Percentiles rank a stretch among this genome's conserved stretches.
phyloP scores from a whole-genome alignment of 2,113 vertebrate genomes.

The Erythrocebus patas region DNA sequence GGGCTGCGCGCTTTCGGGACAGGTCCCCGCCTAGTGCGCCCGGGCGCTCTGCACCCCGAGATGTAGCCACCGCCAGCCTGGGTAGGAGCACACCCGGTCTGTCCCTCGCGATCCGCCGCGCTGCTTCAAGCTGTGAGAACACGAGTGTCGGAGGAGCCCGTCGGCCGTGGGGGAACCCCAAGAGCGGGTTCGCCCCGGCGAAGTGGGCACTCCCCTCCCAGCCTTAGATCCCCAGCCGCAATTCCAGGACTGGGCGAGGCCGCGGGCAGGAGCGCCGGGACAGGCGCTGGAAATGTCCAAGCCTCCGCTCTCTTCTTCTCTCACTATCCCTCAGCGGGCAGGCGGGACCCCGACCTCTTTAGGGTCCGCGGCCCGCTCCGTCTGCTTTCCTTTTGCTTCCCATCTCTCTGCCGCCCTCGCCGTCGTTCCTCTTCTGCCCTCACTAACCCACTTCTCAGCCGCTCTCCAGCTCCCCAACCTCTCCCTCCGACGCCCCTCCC shows the following conservation, averaged over 20 bases:
- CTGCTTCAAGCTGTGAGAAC: background rate
- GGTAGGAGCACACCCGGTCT: background rate
- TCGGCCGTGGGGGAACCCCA: fast-evolving
- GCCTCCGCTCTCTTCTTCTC: background rate
- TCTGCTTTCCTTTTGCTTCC: background rate
- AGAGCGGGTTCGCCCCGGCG: background rate
- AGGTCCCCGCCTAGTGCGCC: constrained; percentile 32
- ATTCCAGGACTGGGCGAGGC: constrained; percentile 41
- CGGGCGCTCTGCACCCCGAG: background rate
- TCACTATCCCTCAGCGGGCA: background rate
- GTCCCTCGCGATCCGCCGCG: fast-evolving
- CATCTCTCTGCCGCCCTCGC: background rate
- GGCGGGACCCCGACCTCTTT: background rate
- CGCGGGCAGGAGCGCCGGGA: background rate
- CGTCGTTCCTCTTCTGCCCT: background rate
- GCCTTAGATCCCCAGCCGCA: background rate
- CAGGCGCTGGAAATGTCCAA: background rate
- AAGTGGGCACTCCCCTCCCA: constrained; percentile 2
- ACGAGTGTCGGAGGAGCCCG: background rate
- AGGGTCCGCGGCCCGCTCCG: background rate
- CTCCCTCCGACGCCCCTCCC: constrained; percentile 61
- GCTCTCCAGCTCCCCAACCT: background rate
- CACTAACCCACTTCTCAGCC: background rate
- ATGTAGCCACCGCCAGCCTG: background rate
- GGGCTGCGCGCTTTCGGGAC: constrained; percentile 40